A percentile compares a stretch with the other conserved stretches of the same genome.
These are phyloP conservation scores for Ditylenchus dipsaci DNA, from an alignment of 1,140 invertebrate genomes.

Conservation along the genomic window DNA sequence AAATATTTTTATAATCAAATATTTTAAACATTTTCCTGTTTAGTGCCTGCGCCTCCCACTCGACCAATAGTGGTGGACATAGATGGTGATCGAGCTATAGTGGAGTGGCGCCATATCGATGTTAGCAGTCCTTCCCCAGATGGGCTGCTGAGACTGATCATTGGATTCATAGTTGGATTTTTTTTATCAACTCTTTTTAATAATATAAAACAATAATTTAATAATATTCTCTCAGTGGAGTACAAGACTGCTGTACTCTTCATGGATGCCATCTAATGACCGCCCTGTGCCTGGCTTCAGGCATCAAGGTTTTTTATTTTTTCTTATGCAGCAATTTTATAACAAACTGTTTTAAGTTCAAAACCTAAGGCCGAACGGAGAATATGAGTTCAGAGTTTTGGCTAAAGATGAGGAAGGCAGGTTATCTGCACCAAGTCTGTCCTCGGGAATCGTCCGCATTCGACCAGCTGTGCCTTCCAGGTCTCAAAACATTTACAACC, in stretches of 20 bases:
- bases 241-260: constrained; percentile 2
- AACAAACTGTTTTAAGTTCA: constrained; percentile 35
- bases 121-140: background rate
- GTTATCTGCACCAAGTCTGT: constrained; percentile 45
- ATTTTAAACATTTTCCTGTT: constrained; percentile 3
- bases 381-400: constrained; percentile 55
- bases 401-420: constrained; percentile 47
- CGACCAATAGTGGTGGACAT: constrained; percentile 43
- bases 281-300: constrained; percentile 11
- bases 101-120: constrained; percentile 48
- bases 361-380: constrained; percentile 54
- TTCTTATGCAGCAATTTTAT: constrained; percentile 12
- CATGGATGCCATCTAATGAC: constrained; percentile 21
- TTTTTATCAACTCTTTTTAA: background rate
- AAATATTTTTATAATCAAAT: too few species aligned
- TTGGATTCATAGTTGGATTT: constrained; percentile 30
- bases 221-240: constrained; percentile 11
- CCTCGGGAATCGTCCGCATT: constrained; percentile 49
- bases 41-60: constrained; percentile 29
- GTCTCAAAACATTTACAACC: background rate
- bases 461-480: constrained; percentile 37
- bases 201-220: too few species aligned
- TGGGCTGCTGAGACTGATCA: constrained; percentile 9
- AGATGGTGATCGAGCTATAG: constrained; percentile 43
- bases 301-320: constrained; percentile 18